Percentiles rank a stretch among this genome's conserved stretches.
Evolutionary conservation across 2,797 vertebrate species (phyloP).

Genomic region (Antrozous pallidus): DNA sequence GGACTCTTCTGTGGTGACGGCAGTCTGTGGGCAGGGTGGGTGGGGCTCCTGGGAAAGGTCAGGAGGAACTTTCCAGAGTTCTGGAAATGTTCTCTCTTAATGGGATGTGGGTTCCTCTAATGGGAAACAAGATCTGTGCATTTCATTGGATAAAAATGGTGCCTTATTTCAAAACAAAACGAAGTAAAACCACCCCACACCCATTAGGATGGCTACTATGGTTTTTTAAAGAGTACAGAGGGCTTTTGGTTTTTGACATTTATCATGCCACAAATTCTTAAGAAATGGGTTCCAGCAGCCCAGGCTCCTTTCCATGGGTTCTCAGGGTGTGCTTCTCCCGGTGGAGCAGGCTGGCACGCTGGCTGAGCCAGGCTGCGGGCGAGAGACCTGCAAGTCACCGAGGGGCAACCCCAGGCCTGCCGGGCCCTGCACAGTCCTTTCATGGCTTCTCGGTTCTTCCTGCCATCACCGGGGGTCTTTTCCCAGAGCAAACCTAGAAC

Average conservation of each 20-base stretch:
- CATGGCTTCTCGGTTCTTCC: too few species aligned
- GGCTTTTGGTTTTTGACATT: not conserved
- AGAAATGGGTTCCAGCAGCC: not conserved
- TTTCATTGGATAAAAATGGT: not conserved
- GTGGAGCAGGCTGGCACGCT: not conserved
- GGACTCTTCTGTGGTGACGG: not conserved
- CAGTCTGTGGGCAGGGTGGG: not conserved
- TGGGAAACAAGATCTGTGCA: not conserved
- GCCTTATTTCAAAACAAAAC: slow-evolving; percentile 23
- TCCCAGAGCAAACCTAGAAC: too few species aligned
- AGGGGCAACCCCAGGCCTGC: not conserved
- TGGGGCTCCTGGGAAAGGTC: not conserved
- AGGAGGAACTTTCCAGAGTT: not conserved
- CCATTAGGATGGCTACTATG: not conserved
- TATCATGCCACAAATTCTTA: not conserved
- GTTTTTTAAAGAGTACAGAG: not conserved
- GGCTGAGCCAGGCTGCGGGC: not conserved
- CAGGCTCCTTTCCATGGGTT: not conserved
- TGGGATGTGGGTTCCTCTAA: not conserved
- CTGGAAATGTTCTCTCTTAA: not conserved
- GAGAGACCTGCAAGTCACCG: not conserved
- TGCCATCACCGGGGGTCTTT: too few species aligned
- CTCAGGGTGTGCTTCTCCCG: not conserved
- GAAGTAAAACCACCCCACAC: not conserved
- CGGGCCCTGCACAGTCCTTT: too few species aligned